Base-by-base conservation (phyloP, 2,888 invertebrate species). In the Hydraecia micacea region DNA sequence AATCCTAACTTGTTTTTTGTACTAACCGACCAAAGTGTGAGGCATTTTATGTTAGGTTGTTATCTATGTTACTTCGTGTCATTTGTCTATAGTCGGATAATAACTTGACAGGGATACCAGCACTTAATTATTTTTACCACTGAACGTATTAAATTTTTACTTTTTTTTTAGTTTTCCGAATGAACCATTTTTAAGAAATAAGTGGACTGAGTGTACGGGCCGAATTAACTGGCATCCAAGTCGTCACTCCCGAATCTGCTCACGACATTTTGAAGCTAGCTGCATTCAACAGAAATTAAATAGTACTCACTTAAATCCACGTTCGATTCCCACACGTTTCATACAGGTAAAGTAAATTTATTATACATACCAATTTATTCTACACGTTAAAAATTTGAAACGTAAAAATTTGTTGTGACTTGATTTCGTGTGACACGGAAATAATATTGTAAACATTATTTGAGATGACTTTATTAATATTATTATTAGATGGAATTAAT, bases 61-160 rank as follows among this genome's bases (percentile, higher is more conserved):
- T 18, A 15, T 46, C 13, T 42, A 42, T 46, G 13, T 52, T 52
- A 52, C 58, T 58, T 58, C 58, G n/a, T 58, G 13, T n/a, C 58
- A n/a, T n/a, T 58, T 58, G 58, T 58, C n/a, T n/a, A 58, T 58
- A n/a, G 58, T 58, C 58, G 13, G 58, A 58, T 58, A 58, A 58
- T 58, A 58, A 6, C 58, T n/a, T 58, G n/a, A 58, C 58, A 13
- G 58, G 58, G 58, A n/a, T 58, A 58, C 58, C 58, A 58, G n/a
- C 58, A 58, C 58, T n/a, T 58, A 46, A 13, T 46, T 46, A 13
- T 9, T 46, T 58, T 58, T 58, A n/a, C 58, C 58, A 58, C n/a
- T n/a, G 25, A 58, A 58, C 58, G 13, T n/a, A 15, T 58, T 25
- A 15, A n/a, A 58, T 58, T 13, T n/a, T 52, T 52, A 21, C 7